These are phyloP conservation scores for Micromussa lordhowensis DNA, from an alignment of 92 coral and sea anemone species.

Conservation along the genomic window DNA sequence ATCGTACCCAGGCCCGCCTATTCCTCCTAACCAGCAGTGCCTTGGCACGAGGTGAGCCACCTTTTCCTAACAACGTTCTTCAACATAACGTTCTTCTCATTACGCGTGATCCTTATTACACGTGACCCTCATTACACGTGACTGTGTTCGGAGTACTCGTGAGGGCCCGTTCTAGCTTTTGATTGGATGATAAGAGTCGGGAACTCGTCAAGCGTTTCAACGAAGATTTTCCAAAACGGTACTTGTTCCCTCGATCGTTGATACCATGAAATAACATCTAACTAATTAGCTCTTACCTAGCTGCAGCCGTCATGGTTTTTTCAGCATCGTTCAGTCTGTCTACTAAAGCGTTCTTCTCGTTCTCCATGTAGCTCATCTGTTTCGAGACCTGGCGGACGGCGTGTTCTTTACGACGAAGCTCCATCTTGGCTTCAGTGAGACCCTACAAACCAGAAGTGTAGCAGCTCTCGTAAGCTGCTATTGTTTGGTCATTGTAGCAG, in stretches of 20 bases:
- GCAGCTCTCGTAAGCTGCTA: too few relatives aligned
- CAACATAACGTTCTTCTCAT: too few relatives aligned
- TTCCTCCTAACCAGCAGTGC: too few relatives aligned
- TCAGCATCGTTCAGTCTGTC: slow-evolving; percentile 91
- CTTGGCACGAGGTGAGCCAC: too few relatives aligned
- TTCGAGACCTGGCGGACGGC: slow-evolving; percentile 91
- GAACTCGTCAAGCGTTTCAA: not conserved
- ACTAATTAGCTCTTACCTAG: slow-evolving; percentile 66
- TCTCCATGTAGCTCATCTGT: slow-evolving; percentile 80
- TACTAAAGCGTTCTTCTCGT: slow-evolving; percentile 82
- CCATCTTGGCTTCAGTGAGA: slow-evolving; percentile 98
- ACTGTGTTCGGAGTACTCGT: not conserved
- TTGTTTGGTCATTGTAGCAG: too few relatives aligned
- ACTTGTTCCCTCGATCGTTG: not conserved
- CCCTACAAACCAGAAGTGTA: too few relatives aligned
- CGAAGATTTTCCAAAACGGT: not conserved
- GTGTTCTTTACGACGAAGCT: slow-evolving; percentile 93
- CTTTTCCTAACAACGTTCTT: too few relatives aligned
- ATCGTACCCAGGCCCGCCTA: too few relatives aligned
- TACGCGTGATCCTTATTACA: not conserved
- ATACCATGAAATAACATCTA: not conserved
- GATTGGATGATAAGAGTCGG: not conserved
- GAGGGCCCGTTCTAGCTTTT: not conserved
- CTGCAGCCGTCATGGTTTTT: slow-evolving; percentile 85
- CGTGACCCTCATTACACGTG: not conserved